A percentile compares a stretch with the other conserved stretches of the same genome.
Conservation (phyloP, 2,888 invertebrate genomes). For the Auanema freiburgensis region DNA sequence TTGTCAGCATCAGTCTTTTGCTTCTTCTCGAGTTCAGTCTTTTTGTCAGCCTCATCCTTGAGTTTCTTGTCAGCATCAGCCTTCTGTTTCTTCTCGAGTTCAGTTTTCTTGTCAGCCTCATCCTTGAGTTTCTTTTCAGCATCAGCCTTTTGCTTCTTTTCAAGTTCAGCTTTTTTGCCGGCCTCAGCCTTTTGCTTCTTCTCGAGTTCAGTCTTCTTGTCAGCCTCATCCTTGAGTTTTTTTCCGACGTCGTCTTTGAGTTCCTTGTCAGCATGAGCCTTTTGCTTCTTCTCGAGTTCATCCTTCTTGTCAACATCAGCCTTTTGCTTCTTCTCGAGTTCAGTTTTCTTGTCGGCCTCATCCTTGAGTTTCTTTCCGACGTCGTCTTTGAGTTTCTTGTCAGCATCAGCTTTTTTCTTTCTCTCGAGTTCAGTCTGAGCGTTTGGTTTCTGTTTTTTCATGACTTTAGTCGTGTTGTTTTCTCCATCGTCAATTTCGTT, state of each 20-base stretch:
- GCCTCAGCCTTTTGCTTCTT: too few relatives aligned
- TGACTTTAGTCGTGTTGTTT: background rate
- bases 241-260: too few relatives aligned
- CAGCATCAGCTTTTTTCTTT: background rate
- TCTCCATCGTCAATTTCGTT: background rate
- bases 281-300: background rate
- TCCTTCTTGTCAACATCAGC: too few relatives aligned
- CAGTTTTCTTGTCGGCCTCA: too few relatives aligned
- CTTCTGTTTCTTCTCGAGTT: slow-evolving; percentile 13
- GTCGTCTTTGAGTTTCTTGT: too few relatives aligned
- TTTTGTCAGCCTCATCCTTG: too few relatives aligned
- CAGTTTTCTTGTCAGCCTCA: slow-evolving; percentile 7
- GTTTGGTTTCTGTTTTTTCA: slow-evolving; percentile 10
- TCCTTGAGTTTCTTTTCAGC: background rate
- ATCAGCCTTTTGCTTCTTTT: too few relatives aligned
- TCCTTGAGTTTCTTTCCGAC: too few relatives aligned
- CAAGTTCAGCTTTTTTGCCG: too few relatives aligned
- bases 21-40: too few relatives aligned
- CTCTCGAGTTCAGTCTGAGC: slow-evolving; percentile 9
- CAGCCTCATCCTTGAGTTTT: background rate
- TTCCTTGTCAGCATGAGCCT: slow-evolving; percentile 9
- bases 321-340: too few relatives aligned
- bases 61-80: background rate
- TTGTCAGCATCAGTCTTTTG: slow-evolving; percentile 12
- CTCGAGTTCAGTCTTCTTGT: too few relatives aligned